Percentiles rank a stretch among this genome's conserved stretches.
These are phyloP conservation scores for Xestoiulus laeticollis DNA, from an alignment of 2,888 invertebrate species.

Conservation along the genomic window DNA sequence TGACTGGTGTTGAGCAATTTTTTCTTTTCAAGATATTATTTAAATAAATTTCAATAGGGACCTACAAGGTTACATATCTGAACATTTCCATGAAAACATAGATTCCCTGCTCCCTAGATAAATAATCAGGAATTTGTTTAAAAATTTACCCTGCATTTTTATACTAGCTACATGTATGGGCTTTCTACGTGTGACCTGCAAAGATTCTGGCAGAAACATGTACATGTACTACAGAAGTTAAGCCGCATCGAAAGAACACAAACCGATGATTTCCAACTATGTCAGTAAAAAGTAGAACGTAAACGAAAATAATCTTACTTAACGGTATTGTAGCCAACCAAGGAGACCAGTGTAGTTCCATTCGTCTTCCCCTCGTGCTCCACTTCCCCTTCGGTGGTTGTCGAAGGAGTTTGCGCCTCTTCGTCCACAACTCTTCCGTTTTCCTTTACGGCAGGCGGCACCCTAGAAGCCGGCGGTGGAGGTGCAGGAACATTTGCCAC, in stretches of 20 bases:
- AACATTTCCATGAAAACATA: too few species aligned
- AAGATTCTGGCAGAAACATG: too few species aligned
- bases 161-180: too few species aligned
- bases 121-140: too few species aligned
- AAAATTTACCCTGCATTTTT: too few species aligned
- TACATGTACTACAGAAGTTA: neutral
- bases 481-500: slow-evolving; percentile 50
- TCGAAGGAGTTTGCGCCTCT: neutral
- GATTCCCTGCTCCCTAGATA: too few species aligned
- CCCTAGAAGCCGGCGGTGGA: slow-evolving; percentile 44
- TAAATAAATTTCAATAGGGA: too few species aligned
- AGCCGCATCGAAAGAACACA: neutral
- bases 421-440: neutral
- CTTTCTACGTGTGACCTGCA: too few species aligned
- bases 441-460: neutral
- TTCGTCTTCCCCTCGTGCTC: neutral
- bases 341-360: slow-evolving; percentile 34
- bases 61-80: too few species aligned
- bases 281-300: neutral
- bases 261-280: neutral
- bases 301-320: slow-evolving; percentile 47
- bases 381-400: neutral
- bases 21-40: too few species aligned
- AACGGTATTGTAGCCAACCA: slow-evolving; percentile 53
- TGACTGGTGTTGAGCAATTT: too few species aligned